Evolutionary conservation across 2,113 vertebrate species (phyloP).

Genomic region (Tiliqua scincoides): DNA sequence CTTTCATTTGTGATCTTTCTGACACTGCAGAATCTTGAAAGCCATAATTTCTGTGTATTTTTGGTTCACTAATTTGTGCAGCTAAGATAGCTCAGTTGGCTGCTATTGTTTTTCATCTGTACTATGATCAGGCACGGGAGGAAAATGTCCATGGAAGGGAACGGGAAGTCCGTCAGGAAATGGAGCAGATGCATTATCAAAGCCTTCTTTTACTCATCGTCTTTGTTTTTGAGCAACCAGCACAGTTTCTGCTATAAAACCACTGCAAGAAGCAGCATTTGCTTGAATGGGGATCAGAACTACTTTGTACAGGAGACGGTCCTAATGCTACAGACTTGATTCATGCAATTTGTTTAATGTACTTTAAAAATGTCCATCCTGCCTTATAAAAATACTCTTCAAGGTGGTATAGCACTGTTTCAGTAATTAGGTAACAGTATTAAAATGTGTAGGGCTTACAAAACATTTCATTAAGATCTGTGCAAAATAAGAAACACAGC

Average conservation of each 20-base stretch:
- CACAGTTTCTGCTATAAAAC: constrained; percentile 20
- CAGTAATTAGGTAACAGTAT: too few species aligned
- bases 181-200: not conserved
- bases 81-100: not conserved
- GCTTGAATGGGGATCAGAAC: not conserved
- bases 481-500: too few species aligned
- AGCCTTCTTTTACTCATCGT: not conserved
- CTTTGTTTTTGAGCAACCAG: not conserved
- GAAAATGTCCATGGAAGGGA: not conserved
- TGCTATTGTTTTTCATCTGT: not conserved
- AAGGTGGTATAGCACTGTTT: too few species aligned
- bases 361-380: too few species aligned
- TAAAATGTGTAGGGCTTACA: too few species aligned
- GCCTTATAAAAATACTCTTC: too few species aligned
- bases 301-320: not conserved
- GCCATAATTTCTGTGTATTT: not conserved
- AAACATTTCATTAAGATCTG: too few species aligned
- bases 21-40: not conserved
- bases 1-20: not conserved
- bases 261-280: constrained; percentile 14
- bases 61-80: not conserved
- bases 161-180: constrained; percentile 22
- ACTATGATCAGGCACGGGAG: not conserved
- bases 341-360: too few species aligned
- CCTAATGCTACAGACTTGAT: not conserved